Conservation (phyloP, 1,140 invertebrate species). For the Lamellibrachia luymesi region DNA sequence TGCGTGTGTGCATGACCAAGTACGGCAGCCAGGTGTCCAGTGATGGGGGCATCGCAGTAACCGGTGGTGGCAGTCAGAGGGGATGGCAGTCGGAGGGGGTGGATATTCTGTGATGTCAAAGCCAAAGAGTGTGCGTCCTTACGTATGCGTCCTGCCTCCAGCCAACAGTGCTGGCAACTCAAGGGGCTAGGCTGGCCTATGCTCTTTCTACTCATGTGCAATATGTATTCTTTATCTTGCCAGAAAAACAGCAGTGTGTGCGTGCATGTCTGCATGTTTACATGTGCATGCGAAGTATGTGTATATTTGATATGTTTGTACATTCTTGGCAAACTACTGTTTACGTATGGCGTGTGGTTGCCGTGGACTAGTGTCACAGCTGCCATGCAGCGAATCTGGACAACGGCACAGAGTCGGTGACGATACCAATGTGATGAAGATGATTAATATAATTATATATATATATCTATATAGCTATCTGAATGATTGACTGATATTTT, state of each 20-base stretch:
- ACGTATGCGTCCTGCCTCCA: background rate
- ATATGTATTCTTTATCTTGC: background rate
- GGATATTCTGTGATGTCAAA: background rate
- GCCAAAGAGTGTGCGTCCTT: background rate
- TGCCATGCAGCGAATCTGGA: background rate
- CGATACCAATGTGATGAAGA: background rate
- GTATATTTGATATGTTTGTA: constrained; percentile 6
- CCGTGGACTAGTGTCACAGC: background rate
- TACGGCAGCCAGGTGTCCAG: background rate
- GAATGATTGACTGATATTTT: constrained; percentile 1
- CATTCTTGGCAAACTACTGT: background rate
- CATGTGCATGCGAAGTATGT: background rate
- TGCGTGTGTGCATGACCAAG: background rate
- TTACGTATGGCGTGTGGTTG: background rate
- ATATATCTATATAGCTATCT: background rate
- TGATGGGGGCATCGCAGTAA: too few species aligned
- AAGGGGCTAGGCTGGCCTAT: background rate
- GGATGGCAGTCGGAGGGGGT: background rate
- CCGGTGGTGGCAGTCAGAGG: background rate
- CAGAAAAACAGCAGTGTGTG: background rate
- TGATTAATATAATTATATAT: constrained; percentile 6
- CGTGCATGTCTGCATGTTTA: background rate
- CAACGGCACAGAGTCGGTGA: background rate
- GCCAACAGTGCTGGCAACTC: background rate
- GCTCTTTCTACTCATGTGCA: background rate